A percentile compares a stretch with the other conserved stretches of the same genome.
phyloP scores from a whole-genome alignment of 2,888 invertebrate species.

The Chironomus riparius region DNA sequence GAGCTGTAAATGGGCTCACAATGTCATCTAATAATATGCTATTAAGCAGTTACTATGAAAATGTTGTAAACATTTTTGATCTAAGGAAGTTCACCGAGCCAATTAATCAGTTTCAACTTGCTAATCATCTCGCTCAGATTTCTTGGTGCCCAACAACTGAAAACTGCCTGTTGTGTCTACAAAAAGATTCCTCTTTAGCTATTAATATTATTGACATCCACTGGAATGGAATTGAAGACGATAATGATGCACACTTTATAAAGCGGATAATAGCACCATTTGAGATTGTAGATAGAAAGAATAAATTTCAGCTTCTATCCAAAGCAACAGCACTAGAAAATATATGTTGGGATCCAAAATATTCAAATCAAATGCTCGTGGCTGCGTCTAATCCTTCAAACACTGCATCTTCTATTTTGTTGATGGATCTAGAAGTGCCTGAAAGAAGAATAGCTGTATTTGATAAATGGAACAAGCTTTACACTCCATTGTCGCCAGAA shows the following conservation, averaged over 20 bases:
- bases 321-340: slow-evolving; percentile 49
- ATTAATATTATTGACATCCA: slow-evolving; percentile 82
- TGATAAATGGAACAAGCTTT: slow-evolving; percentile 32
- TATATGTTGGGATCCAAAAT: slow-evolving; percentile 80
- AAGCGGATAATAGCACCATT: slow-evolving; percentile 54
- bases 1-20: slow-evolving; percentile 74
- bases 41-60: slow-evolving; percentile 75
- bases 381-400: not conserved
- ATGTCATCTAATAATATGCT: slow-evolving; percentile 72
- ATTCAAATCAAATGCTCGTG: slow-evolving; percentile 44
- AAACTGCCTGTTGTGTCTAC: slow-evolving; percentile 71
- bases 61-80: slow-evolving; percentile 81
- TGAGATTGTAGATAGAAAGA: slow-evolving; percentile 26
- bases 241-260: slow-evolving; percentile 59
- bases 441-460: slow-evolving; percentile 11
- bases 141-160: slow-evolving; percentile 85
- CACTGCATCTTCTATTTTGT: not conserved
- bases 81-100: slow-evolving; percentile 78
- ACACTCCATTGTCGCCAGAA: slow-evolving; percentile 5
- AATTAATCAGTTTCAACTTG: slow-evolving; percentile 55
- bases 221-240: slow-evolving; percentile 55
- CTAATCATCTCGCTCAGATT: slow-evolving; percentile 62
- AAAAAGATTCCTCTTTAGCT: slow-evolving; percentile 61
- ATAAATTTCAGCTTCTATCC: slow-evolving; percentile 32
- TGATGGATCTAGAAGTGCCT: slow-evolving; percentile 12